phyloP scores from a whole-genome alignment of 2,888 invertebrate genomes.

The Biston stratarius region DNA sequence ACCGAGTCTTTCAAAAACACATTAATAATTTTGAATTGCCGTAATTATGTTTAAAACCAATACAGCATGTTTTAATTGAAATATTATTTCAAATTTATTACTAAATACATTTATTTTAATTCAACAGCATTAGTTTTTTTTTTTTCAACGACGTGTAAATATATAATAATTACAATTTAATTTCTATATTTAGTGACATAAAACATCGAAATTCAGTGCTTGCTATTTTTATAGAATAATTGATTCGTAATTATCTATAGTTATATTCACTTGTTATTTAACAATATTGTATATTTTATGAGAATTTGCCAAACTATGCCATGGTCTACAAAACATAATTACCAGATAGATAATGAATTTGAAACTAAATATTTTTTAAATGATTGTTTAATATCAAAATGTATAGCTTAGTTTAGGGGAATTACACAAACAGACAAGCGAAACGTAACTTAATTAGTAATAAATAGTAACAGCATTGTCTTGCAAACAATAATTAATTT shows the following conservation, averaged over 20 bases:
- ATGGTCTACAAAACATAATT: neutral
- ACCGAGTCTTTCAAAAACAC: too few relatives aligned
- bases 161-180: constrained; percentile 68
- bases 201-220: constrained; percentile 84
- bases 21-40: neutral
- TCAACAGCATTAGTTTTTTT: constrained; percentile 52
- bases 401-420: too few relatives aligned
- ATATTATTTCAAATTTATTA: constrained; percentile 32
- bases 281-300: too few relatives aligned
- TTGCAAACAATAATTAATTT: too few relatives aligned
- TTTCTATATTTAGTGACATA: constrained; percentile 69
- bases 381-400: too few relatives aligned
- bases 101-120: constrained; percentile 43
- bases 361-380: too few relatives aligned
- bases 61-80: neutral
- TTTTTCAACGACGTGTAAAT: constrained; percentile 76
- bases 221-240: constrained; percentile 45
- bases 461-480: too few relatives aligned
- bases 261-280: constrained; percentile 12
- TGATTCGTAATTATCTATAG: constrained; percentile 36
- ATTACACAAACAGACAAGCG: too few relatives aligned
- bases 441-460: too few relatives aligned
- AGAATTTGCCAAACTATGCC: constrained; percentile 17
- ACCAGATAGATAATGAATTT: neutral
- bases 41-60: neutral